Evolutionary conservation across 2,888 invertebrate genomes (phyloP).

Genomic region (Pyrochroa serraticornis): DNA sequence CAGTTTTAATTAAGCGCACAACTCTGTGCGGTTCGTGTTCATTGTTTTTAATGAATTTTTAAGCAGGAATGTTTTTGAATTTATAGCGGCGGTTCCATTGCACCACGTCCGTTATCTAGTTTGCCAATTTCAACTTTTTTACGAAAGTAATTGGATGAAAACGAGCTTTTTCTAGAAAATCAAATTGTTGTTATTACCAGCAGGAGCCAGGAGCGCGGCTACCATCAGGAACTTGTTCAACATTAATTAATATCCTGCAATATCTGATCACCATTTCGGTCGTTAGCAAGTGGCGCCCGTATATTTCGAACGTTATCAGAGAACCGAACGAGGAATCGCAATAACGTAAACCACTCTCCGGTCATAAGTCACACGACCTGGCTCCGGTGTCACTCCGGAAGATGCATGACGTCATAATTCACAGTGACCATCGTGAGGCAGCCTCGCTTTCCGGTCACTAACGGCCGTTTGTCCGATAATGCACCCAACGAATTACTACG

Average conservation of each 20-base stretch:
- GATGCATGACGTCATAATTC: constrained; percentile 45
- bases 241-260: constrained; percentile 36
- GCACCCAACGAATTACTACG: neutral
- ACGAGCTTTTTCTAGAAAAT: neutral
- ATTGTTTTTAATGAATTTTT: constrained; percentile 32
- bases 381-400: constrained; percentile 35
- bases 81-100: constrained; percentile 9
- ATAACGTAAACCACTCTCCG: constrained; percentile 35
- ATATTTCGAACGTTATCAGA: constrained; percentile 38
- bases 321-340: constrained; percentile 18
- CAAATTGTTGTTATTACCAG: too few relatives aligned
- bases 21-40: constrained; percentile 12
- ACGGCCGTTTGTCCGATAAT: constrained; percentile 24
- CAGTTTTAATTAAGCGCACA: constrained; percentile 23
- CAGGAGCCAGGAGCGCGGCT: too few relatives aligned
- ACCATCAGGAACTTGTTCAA: constrained; percentile 20
- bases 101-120: constrained; percentile 1
- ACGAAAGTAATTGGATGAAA: neutral
- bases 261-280: constrained; percentile 37
- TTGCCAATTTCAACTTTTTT: constrained; percentile 21
- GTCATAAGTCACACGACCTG: constrained; percentile 43
- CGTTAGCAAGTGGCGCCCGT: constrained; percentile 39
- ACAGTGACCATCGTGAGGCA: constrained; percentile 28
- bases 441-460: constrained; percentile 34
- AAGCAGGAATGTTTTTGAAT: constrained; percentile 25